These are phyloP conservation scores for Lasioglossum figueresi DNA, from an alignment of 2,888 invertebrate genomes.

Conservation along the genomic window DNA sequence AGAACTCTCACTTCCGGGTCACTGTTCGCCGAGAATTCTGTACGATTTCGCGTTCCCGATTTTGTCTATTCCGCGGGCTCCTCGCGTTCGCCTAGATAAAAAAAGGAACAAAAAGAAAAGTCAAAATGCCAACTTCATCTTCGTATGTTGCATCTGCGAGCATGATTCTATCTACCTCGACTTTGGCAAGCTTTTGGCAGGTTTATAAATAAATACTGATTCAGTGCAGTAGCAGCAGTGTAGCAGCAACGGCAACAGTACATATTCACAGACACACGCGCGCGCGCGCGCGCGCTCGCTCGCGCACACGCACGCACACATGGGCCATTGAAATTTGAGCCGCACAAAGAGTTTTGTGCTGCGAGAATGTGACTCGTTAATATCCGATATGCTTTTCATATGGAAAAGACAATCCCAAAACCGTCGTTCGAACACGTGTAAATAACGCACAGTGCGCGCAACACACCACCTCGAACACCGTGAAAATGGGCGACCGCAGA, in stretches of 20 bases:
- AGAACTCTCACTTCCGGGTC: not conserved
- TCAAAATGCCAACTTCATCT: slow-evolving; percentile 45
- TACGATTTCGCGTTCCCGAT: not conserved
- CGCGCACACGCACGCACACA: not conserved
- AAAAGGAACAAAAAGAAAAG: not conserved
- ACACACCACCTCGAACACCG: slow-evolving; percentile 25
- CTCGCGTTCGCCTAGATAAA: not conserved
- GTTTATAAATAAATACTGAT: slow-evolving; percentile 82
- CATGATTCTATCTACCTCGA: slow-evolving; percentile 58
- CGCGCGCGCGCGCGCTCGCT: not conserved
- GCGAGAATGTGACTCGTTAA: slow-evolving; percentile 53
- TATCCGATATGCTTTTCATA: slow-evolving; percentile 32
- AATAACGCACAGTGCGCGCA: slow-evolving; percentile 42
- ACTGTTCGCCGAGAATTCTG: not conserved
- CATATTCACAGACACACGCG: not conserved
- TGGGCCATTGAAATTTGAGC: slow-evolving; percentile 75
- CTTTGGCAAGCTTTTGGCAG: slow-evolving; percentile 78
- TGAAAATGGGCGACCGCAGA: slow-evolving; percentile 77
- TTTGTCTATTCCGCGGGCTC: not conserved
- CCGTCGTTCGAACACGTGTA: slow-evolving; percentile 39
- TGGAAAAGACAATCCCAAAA: slow-evolving; percentile 27
- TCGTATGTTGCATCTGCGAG: slow-evolving; percentile 38
- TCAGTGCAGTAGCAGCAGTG: slow-evolving; percentile 76
- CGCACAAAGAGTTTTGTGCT: slow-evolving; percentile 55
- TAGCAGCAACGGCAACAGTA: not conserved